These are phyloP conservation scores for Pomacea maculata DNA, from an alignment of 1,140 invertebrate genomes.

Conservation along the genomic window DNA sequence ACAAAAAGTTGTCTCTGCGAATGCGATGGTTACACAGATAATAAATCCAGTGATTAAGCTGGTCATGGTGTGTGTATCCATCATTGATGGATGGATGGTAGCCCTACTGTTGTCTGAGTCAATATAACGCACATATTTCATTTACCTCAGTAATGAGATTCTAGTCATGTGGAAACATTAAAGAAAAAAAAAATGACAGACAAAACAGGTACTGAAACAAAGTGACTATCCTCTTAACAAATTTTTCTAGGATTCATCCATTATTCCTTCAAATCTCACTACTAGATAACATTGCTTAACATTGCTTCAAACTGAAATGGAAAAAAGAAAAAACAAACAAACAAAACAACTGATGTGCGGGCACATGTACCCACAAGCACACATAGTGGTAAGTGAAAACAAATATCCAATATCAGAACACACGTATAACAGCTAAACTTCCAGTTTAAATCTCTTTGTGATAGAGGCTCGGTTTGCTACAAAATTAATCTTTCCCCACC, in stretches of 20 bases:
- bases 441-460: not conserved
- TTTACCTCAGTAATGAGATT: no score
- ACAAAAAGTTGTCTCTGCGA: no score
- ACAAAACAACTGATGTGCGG: no score
- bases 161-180: no score
- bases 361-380: not conserved
- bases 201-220: not conserved
- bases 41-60: no score
- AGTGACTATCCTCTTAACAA: not conserved
- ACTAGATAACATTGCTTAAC: not conserved
- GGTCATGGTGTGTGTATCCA: no score
- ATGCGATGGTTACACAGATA: no score
- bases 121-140: no score
- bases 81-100: no score
- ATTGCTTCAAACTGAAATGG: not conserved
- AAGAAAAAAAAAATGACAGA: not conserved
- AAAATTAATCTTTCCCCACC: not conserved
- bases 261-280: not conserved
- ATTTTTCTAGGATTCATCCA: not conserved
- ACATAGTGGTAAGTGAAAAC: constrained; percentile 8
- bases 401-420: not conserved
- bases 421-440: not conserved
- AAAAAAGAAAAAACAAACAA: no score
- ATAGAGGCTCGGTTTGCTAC: not conserved
- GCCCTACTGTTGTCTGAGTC: no score